These are phyloP conservation scores for Drosophila rubida DNA, from an alignment of 2,888 invertebrate genomes.

Conservation along the genomic window DNA sequence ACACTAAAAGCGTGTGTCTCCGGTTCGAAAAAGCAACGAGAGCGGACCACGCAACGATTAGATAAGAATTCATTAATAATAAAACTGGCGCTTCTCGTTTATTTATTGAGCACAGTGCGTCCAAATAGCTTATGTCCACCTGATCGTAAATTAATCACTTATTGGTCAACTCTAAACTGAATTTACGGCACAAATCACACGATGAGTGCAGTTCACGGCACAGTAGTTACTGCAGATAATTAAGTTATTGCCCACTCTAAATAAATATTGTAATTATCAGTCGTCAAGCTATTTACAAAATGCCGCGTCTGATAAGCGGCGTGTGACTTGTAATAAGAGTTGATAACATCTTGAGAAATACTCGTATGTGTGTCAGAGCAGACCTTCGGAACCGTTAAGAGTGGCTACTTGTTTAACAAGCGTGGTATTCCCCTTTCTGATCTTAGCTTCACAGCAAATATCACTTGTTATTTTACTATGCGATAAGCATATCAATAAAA, in stretches of 20 bases:
- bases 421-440: slow-evolving; percentile 9
- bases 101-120: slow-evolving; percentile 29
- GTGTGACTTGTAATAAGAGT: slow-evolving; percentile 7
- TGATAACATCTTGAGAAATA: slow-evolving; percentile 11
- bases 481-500: too few species aligned
- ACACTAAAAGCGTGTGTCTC: slow-evolving; percentile 24
- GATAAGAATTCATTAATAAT: slow-evolving; percentile 62
- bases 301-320: slow-evolving; percentile 18
- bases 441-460: neutral
- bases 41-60: slow-evolving; percentile 47
- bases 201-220: neutral
- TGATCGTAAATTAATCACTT: slow-evolving; percentile 35
- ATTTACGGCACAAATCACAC: slow-evolving; percentile 4
- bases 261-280: slow-evolving; percentile 6
- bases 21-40: slow-evolving; percentile 47
- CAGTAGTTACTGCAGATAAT: slow-evolving; percentile 3
- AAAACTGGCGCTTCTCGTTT: slow-evolving; percentile 23
- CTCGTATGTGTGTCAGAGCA: neutral
- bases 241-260: slow-evolving; percentile 3
- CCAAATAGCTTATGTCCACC: slow-evolving; percentile 23
- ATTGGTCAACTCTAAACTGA: slow-evolving; percentile 13
- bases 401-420: neutral
- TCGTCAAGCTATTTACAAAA: slow-evolving; percentile 8
- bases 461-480: too few species aligned
- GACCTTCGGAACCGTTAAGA: neutral